Evolutionary conservation across 35 echinoderm and acorn worm genomes (phyloP).

Genomic region (Amphiura filiformis): DNA sequence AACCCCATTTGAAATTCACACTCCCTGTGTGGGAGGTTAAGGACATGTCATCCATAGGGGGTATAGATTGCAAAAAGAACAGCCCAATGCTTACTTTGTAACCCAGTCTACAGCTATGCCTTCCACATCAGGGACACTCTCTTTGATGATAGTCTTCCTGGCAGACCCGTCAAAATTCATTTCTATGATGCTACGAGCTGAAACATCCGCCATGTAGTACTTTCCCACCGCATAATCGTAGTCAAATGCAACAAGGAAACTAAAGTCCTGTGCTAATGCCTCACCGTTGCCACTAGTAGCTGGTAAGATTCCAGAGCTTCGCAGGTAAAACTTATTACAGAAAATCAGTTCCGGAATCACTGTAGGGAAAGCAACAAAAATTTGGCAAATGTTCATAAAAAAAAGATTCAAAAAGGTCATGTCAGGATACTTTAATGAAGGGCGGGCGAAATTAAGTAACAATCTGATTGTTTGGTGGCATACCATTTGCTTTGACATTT

Average conservation of each 20-base stretch:
- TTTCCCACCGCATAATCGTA: constrained; percentile 31
- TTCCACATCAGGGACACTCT: constrained; percentile 45
- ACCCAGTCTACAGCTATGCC: constrained; percentile 81
- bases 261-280: not conserved
- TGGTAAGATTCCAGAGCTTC: not conserved
- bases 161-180: constrained; percentile 71
- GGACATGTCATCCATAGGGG: too few species aligned
- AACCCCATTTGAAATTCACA: too few species aligned
- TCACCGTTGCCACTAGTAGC: not conserved
- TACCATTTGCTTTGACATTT: not conserved
- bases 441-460: not conserved
- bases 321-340: not conserved
- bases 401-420: not conserved
- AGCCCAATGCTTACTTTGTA: too few species aligned
- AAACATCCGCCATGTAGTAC: constrained; percentile 44
- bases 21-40: too few species aligned
- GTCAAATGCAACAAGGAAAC: constrained; percentile 31
- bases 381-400: not conserved
- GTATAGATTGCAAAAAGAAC: too few species aligned
- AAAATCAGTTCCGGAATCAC: not conserved
- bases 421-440: not conserved
- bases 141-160: constrained; percentile 37
- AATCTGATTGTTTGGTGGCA: not conserved
- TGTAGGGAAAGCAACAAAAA: not conserved
- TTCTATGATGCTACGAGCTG: not conserved